A percentile compares a stretch with the other conserved stretches of the same genome.
These are phyloP conservation scores for Beris chalybata DNA, from an alignment of 2,888 invertebrate species.

Conservation along the genomic window DNA sequence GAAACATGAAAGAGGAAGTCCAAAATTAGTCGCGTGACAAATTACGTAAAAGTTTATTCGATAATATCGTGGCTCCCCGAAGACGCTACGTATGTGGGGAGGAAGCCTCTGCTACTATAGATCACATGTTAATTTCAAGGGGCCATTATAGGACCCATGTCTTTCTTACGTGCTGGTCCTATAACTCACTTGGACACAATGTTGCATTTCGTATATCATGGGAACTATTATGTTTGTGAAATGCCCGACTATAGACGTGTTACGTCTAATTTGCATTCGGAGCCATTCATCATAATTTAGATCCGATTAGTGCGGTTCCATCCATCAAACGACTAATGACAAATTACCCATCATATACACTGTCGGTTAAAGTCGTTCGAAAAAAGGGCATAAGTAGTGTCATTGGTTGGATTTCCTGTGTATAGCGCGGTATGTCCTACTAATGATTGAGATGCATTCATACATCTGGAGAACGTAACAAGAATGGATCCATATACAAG, in stretches of 20 bases:
- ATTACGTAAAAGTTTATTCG: no score
- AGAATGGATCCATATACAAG: no score
- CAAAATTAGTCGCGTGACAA: no score
- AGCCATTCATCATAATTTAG: conserved; percentile 31
- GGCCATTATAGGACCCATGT: neutral
- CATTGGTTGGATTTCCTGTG: no score
- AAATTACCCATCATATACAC: conserved; percentile 19
- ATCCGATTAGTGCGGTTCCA: conserved; percentile 27
- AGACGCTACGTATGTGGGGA: neutral
- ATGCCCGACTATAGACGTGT: conserved; percentile 39
- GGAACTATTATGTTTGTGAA: neutral
- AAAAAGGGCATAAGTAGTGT: no score
- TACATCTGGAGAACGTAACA: no score
- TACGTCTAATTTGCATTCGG: conserved; percentile 27
- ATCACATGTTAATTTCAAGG: no score
- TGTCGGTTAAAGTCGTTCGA: conserved; percentile 2
- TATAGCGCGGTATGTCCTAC: no score
- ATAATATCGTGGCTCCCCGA: neutral
- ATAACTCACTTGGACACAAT: neutral
- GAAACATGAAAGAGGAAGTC: no score
- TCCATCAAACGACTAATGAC: conserved; percentile 26
- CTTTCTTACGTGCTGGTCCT: neutral
- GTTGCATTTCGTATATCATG: conserved; percentile 12
- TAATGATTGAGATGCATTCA: no score
- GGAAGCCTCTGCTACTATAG: no score